phyloP scores from a whole-genome alignment of 1,140 invertebrate genomes.

The Agrypnia vestita region DNA sequence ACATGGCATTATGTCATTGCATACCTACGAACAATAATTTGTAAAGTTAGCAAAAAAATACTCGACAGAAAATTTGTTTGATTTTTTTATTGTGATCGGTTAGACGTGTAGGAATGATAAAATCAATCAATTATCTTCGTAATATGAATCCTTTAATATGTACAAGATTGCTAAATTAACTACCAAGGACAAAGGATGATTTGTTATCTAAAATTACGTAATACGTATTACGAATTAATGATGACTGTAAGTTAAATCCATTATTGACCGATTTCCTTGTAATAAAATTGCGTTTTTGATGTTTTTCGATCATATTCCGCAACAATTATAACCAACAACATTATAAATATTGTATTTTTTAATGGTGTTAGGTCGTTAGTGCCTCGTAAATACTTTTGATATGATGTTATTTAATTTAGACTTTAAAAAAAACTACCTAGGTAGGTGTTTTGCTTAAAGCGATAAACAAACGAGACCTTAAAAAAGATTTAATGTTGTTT shows the following conservation, averaged over 20 bases:
- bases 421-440: too few relatives aligned
- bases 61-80: not conserved
- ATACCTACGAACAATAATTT: not conserved
- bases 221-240: conserved; percentile 1
- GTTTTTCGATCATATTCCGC: too few relatives aligned
- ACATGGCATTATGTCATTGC: not conserved
- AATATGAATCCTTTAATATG: conserved; percentile 36
- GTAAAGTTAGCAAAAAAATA: not conserved
- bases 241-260: conserved; percentile 20
- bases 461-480: too few relatives aligned
- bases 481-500: too few relatives aligned
- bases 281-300: not conserved
- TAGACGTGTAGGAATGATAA: conserved; percentile 31
- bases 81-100: conserved; percentile 11
- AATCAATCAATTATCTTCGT: conserved; percentile 37
- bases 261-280: conserved; percentile 16
- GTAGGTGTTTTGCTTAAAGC: too few relatives aligned
- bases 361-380: too few relatives aligned
- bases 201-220: conserved; percentile 40
- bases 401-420: too few relatives aligned
- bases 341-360: too few relatives aligned
- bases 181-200: conserved; percentile 16
- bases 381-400: too few relatives aligned
- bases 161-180: not conserved
- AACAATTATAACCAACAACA: too few relatives aligned